phyloP scores from a whole-genome alignment of 2,888 invertebrate genomes.

The Mamestra brassicae region DNA sequence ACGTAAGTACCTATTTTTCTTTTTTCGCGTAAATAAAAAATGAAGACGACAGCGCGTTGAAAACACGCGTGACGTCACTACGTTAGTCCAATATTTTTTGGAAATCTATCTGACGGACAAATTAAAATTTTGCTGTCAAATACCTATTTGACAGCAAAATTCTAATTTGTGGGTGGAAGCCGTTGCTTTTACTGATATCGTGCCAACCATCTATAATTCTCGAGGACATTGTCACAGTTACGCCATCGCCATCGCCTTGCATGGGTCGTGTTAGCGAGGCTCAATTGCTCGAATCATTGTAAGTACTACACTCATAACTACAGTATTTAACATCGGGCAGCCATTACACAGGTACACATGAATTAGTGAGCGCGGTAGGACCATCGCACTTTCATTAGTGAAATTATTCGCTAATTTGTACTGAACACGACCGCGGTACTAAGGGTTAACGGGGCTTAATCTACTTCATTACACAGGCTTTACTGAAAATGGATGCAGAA shows the following conservation, averaged over 20 bases:
- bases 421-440: constrained; percentile 78
- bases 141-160: too few species aligned
- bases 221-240: constrained; percentile 79
- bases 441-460: constrained; percentile 80
- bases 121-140: too few species aligned
- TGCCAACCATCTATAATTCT: constrained; percentile 76
- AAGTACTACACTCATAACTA: constrained; percentile 70
- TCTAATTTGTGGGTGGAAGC: constrained; percentile 69
- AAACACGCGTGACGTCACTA: too few species aligned
- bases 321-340: constrained; percentile 64
- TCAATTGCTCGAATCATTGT: constrained; percentile 69
- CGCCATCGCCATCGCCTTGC: constrained; percentile 61
- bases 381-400: constrained; percentile 82
- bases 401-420: constrained; percentile 88
- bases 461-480: constrained; percentile 82
- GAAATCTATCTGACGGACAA: too few species aligned
- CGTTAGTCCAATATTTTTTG: too few species aligned
- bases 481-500: constrained; percentile 74
- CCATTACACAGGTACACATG: constrained; percentile 68
- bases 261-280: constrained; percentile 59
- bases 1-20: too few species aligned
- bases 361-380: constrained; percentile 72
- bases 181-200: constrained; percentile 71
- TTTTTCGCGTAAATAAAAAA: too few species aligned
- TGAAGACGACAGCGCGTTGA: too few species aligned